A percentile compares a stretch with the other conserved stretches of the same genome.
phyloP scores from a whole-genome alignment of 2,797 vertebrate species.

The Mormyrus hasselquistii region DNA sequence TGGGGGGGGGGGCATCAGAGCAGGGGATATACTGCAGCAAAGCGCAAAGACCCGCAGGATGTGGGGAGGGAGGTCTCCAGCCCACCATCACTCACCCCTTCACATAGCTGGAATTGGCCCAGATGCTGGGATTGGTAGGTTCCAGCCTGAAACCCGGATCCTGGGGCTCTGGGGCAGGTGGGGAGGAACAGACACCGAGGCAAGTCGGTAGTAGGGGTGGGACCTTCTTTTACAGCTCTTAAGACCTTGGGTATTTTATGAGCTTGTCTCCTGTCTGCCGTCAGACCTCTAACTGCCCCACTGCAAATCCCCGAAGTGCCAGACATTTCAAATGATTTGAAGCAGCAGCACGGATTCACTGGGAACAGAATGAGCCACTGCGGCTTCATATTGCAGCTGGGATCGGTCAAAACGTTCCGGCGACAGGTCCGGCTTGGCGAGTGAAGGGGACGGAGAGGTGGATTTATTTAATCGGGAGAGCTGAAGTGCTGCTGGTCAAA shows the following conservation, averaged over 20 bases:
- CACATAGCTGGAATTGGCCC: background rate
- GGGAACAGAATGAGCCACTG: background rate
- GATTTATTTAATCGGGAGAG: background rate
- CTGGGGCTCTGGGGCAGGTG: background rate
- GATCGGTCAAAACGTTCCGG: background rate
- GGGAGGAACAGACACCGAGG: background rate
- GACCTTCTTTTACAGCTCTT: background rate
- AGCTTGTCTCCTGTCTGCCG: background rate
- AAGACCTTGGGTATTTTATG: background rate
- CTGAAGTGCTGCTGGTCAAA: background rate
- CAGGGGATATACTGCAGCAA: background rate
- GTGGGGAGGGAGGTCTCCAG: background rate
- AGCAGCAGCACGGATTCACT: background rate
- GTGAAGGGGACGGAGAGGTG: background rate
- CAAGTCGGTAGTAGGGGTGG: background rate
- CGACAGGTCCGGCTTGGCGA: background rate
- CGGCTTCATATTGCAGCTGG: background rate
- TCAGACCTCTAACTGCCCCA: background rate
- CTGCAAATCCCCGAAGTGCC: background rate
- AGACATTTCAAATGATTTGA: background rate
- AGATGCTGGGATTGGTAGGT: background rate
- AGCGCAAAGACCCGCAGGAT: background rate
- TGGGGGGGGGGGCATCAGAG: background rate
- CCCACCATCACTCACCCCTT: background rate
- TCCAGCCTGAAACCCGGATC: background rate